A percentile compares a stretch with the other conserved stretches of the same genome.
Conservation (phyloP, 2,113 vertebrate species). For the Sphaerodactylus townsendi region DNA sequence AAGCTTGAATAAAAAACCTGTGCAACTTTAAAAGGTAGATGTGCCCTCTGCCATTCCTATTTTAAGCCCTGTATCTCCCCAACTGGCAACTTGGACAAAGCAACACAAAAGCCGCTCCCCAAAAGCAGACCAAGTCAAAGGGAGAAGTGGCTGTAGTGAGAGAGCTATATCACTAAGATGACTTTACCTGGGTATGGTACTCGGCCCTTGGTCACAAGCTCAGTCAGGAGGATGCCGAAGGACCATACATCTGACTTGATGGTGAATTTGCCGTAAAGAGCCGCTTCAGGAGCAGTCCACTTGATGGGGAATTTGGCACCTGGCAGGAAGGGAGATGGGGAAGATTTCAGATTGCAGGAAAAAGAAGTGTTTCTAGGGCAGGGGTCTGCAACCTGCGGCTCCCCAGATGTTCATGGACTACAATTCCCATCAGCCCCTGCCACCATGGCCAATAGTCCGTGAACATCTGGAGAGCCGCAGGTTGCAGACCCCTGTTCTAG, state of each 20-base stretch:
- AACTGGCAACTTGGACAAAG: too few species aligned
- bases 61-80: too few species aligned
- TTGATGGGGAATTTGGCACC: constrained; percentile 98
- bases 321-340: constrained; percentile 46
- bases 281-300: constrained; percentile 97
- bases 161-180: neutral
- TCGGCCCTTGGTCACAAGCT: constrained; percentile 95
- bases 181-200: constrained; percentile 97
- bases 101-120: too few species aligned
- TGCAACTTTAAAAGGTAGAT: too few species aligned
- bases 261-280: constrained; percentile 92
- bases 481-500: too few species aligned
- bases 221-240: constrained; percentile 93
- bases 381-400: too few species aligned
- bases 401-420: too few species aligned
- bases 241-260: constrained; percentile 99
- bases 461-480: too few species aligned
- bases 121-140: neutral
- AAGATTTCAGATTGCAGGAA: neutral
- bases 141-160: fast-evolving
- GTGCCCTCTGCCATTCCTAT: too few species aligned
- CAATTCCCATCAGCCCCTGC: too few species aligned
- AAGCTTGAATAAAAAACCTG: too few species aligned
- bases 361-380: neutral
- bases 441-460: too few species aligned